Evolutionary conservation across 2,797 vertebrate species (phyloP), one percentile per base, ranked within the genome.

Genomic region (Artibeus jamaicensis): DNA sequence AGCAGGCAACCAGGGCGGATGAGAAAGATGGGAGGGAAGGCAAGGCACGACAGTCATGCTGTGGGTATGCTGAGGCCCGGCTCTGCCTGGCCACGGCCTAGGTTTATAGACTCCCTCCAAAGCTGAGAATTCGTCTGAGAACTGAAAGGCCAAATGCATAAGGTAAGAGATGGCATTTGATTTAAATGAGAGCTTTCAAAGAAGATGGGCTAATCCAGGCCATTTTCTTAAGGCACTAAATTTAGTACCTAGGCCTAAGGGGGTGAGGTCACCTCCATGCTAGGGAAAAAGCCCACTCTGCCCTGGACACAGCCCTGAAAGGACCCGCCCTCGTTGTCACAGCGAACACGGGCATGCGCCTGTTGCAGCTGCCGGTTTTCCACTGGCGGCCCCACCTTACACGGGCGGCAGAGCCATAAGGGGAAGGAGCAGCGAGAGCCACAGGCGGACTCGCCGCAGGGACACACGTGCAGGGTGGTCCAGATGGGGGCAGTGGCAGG

Each of bases 401-500:
- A n/a, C 2, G 5, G 42, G 34, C 34, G 18, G 53, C 19, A 26
- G 32, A 55, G 26, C 21, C 59, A 14, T 19, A 19, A 70, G 1
- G 2, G 37, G 16, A 29, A 24, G 7, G 50, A 42, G 67, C 0
- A 9, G 42, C 6, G 32, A 59, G 37, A 74, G 11, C 34, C 26
- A 81, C 39, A 46, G 44, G 42, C 26, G 12, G 46, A 37, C 87
- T n/a, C n/a, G 77, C 1, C 42, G n/a, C 48, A 21, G 57, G 5
- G 37, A 24, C 21, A 46, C n/a, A 3, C 9, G 1, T 0, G 29
- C 3, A 2, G 19, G 37, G 46, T 2, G 34, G 78, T 9, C 50
- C 42, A 9, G 4, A 34, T 1, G 29, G 22, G 15, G 2, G 16
- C 4, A 37, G 42, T 8, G 8, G 19, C 24, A 15, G 37, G n/a